These are phyloP conservation scores for Lasioglossum malachurum DNA, from an alignment of 2,888 invertebrate genomes.

Conservation along the genomic window DNA sequence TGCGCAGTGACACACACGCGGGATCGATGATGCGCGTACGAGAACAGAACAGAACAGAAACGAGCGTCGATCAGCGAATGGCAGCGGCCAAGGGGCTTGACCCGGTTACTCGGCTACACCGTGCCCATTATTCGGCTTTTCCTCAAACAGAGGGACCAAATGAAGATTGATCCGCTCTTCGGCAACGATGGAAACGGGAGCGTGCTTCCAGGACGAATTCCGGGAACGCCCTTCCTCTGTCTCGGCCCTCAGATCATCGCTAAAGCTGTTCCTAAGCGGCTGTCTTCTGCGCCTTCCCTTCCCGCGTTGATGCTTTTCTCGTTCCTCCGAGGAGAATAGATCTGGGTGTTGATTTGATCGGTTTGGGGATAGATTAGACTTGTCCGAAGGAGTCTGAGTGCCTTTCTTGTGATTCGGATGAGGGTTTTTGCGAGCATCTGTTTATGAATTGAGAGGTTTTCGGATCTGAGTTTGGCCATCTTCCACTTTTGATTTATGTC, in stretches of 20 bases:
- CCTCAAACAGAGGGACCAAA: conserved; percentile 22
- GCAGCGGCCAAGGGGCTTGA: conserved; percentile 24
- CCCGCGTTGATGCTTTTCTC: not conserved
- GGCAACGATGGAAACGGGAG: not conserved
- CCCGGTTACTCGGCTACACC: conserved; percentile 43
- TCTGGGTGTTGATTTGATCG: not conserved
- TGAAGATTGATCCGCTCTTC: conserved; percentile 44
- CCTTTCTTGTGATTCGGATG: too few species aligned
- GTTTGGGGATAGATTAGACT: too few species aligned
- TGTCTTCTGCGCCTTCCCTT: not conserved
- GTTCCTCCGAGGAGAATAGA: not conserved
- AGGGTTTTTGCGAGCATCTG: too few species aligned
- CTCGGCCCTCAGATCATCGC: not conserved
- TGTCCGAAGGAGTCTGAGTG: too few species aligned
- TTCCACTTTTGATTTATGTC: too few species aligned
- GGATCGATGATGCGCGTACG: conserved; percentile 47
- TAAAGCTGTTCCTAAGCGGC: not conserved
- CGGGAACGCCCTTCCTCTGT: conserved; percentile 48
- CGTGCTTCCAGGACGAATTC: conserved; percentile 17
- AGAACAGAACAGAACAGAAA: conserved; percentile 22
- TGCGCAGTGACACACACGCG: conserved; percentile 44
- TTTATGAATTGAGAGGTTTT: too few species aligned
- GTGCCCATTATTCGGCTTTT: conserved; percentile 22
- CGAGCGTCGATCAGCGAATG: conserved; percentile 39
- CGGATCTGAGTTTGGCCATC: too few species aligned